A percentile compares a stretch with the other conserved stretches of the same genome.
Conservation (phyloP, 2,888 invertebrate species). For the Sesamia inferens region DNA sequence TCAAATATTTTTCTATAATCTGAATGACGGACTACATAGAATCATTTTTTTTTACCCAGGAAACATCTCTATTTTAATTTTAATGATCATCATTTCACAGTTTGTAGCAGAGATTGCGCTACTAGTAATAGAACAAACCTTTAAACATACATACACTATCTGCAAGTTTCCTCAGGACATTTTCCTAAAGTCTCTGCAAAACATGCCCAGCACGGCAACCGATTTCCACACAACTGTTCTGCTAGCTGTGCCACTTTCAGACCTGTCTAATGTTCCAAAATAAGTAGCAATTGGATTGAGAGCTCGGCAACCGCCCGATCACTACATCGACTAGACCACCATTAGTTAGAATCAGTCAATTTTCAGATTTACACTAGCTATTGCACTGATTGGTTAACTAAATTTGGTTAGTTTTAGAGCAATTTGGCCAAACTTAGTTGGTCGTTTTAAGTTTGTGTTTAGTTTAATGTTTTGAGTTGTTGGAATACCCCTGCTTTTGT, state of each 20-base stretch:
- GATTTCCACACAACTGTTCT: too few species aligned
- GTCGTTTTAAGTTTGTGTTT: slow-evolving; percentile 38
- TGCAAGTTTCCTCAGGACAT: too few species aligned
- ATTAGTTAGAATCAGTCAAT: slow-evolving; percentile 54
- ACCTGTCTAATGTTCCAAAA: slow-evolving; percentile 60
- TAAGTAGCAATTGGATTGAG: slow-evolving; percentile 64
- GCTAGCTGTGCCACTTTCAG: slow-evolving; percentile 16
- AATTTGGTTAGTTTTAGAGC: slow-evolving; percentile 45
- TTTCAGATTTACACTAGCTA: slow-evolving; percentile 55
- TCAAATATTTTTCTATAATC: too few species aligned
- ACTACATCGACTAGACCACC: slow-evolving; percentile 32
- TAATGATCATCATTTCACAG: too few species aligned
- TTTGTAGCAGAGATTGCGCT: too few species aligned
- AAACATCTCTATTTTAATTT: too few species aligned
- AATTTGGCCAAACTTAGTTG: slow-evolving; percentile 56
- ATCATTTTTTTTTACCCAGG: too few species aligned
- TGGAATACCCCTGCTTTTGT: background rate
- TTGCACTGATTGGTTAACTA: slow-evolving; percentile 49
- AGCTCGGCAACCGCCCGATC: slow-evolving; percentile 39
- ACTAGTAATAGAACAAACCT: too few species aligned
- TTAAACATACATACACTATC: too few species aligned
- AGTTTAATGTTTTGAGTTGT: slow-evolving; percentile 30
- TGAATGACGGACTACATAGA: too few species aligned
- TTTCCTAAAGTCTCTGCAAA: too few species aligned
- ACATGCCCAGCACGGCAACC: too few species aligned